These are phyloP conservation scores for Zaprionus capensis DNA, from an alignment of 1,140 invertebrate species.

Conservation along the genomic window DNA sequence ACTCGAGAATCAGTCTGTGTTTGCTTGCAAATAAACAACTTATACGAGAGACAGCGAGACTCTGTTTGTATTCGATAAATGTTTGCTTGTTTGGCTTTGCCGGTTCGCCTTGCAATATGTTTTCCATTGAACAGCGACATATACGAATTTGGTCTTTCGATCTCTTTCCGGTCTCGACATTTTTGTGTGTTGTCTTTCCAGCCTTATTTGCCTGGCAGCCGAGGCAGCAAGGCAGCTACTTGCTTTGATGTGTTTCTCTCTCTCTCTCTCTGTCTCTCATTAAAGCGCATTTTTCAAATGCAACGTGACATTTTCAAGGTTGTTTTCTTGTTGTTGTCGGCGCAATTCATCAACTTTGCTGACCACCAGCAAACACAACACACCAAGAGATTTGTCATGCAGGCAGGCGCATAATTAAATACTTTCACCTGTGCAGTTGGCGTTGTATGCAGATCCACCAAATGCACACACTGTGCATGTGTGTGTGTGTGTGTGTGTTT, in stretches of 20 bases:
- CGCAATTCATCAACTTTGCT: conserved; percentile 71
- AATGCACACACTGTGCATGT: conserved; percentile 48
- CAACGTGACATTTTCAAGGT: conserved; percentile 68
- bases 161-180: conserved; percentile 62
- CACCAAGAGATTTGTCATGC: conserved; percentile 75
- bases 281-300: conserved; percentile 52
- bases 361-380: conserved; percentile 27
- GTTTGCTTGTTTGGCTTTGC: conserved; percentile 44
- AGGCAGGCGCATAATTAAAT: conserved; percentile 75
- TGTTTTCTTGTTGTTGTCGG: conserved; percentile 30
- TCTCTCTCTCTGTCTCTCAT: conserved; percentile 36
- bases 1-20: conserved; percentile 19
- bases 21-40: conserved; percentile 34
- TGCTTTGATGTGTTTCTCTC: conserved; percentile 40
- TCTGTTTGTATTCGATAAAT: conserved; percentile 48
- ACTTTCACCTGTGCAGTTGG: conserved; percentile 65
- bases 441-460: conserved; percentile 12
- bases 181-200: conserved; percentile 36
- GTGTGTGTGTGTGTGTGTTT: neutral
- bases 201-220: conserved; percentile 32
- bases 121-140: conserved; percentile 62
- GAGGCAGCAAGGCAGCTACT: conserved; percentile 7
- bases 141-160: conserved; percentile 64
- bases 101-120: conserved; percentile 42
- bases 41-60: neutral